These are phyloP conservation scores for Megalopta genalis DNA, from an alignment of 1,140 invertebrate species.

Conservation along the genomic window DNA sequence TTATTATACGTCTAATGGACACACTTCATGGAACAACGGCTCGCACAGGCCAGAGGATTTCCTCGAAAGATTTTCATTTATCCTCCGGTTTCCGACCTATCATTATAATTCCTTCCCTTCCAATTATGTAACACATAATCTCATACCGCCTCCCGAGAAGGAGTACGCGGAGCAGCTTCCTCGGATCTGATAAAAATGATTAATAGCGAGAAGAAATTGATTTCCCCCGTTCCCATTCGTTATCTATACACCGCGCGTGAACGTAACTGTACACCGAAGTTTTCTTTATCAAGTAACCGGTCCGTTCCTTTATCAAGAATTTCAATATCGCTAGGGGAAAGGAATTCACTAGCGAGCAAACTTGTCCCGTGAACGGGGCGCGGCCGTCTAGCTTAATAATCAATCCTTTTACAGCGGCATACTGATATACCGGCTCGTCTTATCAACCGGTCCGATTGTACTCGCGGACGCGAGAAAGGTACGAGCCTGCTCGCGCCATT, in stretches of 20 bases:
- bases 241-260: background rate
- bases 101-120: background rate
- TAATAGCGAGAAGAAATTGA: background rate
- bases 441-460: conserved; percentile 6
- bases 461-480: too few species aligned
- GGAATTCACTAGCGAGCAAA: background rate
- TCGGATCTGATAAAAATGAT: background rate
- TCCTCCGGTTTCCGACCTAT: background rate
- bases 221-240: background rate
- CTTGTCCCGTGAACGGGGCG: background rate
- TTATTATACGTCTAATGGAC: too few species aligned
- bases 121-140: background rate
- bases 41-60: too few species aligned
- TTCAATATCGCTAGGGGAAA: conserved; percentile 12
- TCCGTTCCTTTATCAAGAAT: conserved; percentile 8
- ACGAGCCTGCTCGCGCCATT: too few species aligned
- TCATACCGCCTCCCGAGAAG: background rate
- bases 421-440: background rate
- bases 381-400: background rate
- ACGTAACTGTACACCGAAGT: background rate
- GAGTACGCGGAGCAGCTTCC: background rate
- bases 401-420: background rate
- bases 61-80: background rate
- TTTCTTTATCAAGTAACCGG: background rate
- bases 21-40: too few species aligned